Percentiles rank a stretch among this genome's conserved stretches.
phyloP scores from a whole-genome alignment of 2,888 invertebrate genomes.

The Biston betularia region DNA sequence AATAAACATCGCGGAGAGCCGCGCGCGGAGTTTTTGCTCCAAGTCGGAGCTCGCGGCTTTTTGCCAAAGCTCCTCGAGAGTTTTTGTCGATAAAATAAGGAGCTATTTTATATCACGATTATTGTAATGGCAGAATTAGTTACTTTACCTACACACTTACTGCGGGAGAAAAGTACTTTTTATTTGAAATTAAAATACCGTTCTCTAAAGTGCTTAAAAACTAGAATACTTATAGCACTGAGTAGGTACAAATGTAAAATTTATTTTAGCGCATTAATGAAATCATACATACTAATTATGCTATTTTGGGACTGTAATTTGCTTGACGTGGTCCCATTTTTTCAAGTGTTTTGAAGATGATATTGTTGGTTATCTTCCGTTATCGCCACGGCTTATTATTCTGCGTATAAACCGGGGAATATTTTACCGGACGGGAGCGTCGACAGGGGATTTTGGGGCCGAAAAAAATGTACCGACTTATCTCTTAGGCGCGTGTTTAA shows the following conservation, averaged over 20 bases:
- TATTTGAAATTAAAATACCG: conserved; percentile 11
- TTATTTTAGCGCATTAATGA: too few species aligned
- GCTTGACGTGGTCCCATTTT: conserved; percentile 30
- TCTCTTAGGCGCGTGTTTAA: conserved; percentile 65
- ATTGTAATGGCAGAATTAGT: conserved; percentile 41
- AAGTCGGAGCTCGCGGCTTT: conserved; percentile 57
- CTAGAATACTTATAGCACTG: too few species aligned
- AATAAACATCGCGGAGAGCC: conserved; percentile 76
- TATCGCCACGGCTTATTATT: conserved; percentile 68
- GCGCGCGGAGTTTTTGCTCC: conserved; percentile 65
- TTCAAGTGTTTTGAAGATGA: conserved; percentile 45
- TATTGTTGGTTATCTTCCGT: conserved; percentile 41
- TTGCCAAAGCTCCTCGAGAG: conserved; percentile 57
- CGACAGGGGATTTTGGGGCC: conserved; percentile 77
- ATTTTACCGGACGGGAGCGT: conserved; percentile 71
- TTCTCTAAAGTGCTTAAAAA: not conserved
- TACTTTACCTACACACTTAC: conserved; percentile 10
- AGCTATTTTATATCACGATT: conserved; percentile 49
- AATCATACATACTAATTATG: not conserved
- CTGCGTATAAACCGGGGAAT: conserved; percentile 79
- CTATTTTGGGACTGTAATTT: conserved; percentile 1
- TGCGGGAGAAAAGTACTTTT: conserved; percentile 4
- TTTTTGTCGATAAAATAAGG: conserved; percentile 59
- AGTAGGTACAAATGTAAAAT: too few species aligned
- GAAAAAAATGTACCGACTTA: conserved; percentile 82